Base-by-base conservation (phyloP, 2,797 vertebrate species). In the Amazona finschi region DNA sequence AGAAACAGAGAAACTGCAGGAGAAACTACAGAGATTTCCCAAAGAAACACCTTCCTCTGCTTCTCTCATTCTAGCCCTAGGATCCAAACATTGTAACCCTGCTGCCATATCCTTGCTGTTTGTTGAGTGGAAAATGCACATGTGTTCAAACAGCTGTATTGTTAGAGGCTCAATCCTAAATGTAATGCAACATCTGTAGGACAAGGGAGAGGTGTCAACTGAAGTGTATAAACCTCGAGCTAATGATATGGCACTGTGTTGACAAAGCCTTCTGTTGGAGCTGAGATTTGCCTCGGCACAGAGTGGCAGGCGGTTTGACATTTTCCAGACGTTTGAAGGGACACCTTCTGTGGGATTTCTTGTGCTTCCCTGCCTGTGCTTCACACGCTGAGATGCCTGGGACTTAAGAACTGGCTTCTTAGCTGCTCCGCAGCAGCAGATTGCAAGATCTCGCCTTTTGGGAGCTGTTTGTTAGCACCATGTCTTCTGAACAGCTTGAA, bases 71-170 rank as follows among this genome's bases (percentile, higher is more conserved):
- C 81, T 95, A 88, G 97, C 97, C 81, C 86, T 92, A 92, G 89
- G 94, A 93, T 75, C 83, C 72, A 87, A 91, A 85, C 18, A 4
- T 82, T 97, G 87, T 89, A 88, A 95, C 79, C 84, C 82, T 19
- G 89, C 69, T 86, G 89, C 89, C 87, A 33, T 81, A 21, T 87
- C 74, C 94, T 96, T 95, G 91, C 27, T 87, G 64, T 81, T 93
- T 95, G 94, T 46, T 89, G 86, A 94, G 72, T 96, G 91, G 91
- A 96, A 97, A 97, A 95, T 75, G 80, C 62, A 88, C 36, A 89
- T 92, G 89, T 96, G 91, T 94, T 94, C 91, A n/a, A 94, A 87
- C 94, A 96, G 72, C 94, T 95, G 94, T 75, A 94, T 21, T 33
- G 72, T 94, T 83, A 22, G 86, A 53, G 80, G 74, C 91, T 96